Evolutionary conservation across 2,797 vertebrate species (phyloP), one percentile per base, ranked within the genome.

Genomic region (Protonibea diacanthus): DNA sequence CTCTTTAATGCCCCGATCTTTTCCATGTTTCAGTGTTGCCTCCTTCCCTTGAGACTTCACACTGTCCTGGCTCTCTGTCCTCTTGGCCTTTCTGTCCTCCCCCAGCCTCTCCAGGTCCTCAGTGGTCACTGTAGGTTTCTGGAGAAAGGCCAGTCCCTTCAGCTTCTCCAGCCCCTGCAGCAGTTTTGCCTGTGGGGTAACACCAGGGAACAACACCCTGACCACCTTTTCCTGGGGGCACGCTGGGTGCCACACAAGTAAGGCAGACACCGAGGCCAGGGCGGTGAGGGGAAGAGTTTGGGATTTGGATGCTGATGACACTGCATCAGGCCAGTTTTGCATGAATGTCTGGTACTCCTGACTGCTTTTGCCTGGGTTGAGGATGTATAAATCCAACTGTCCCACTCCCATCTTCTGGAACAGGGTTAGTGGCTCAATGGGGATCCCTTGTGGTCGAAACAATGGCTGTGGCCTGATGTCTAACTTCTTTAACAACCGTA

Each of bases 371-470:
- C 95, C 93, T 0, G 98, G 98, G 86, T 95, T 97, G 13, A 99
- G 93, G 62, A 98, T 92, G 1, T 97, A 98, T 88, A 99, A 94
- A 84, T 99, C 98, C 83, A 99, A 38, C 45, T 98, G 94, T 2
- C 98, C 98, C 18, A 99, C 97, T 0, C 98, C 98, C 97, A 99
- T 97, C 91, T 99, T 99, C 85, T 98, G 96, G 83, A 99, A 98
- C 25, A 99, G 95, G 75, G 97, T 96, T 0, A 96, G 87, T 13
- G 98, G 97, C 82, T 97, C 95, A 0, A 95, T 89, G 4, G 88
- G 88, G 6, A 94, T 81, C 18, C 89, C 90, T 0, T 82, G 81
- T 0, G 94, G 94, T 0, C 96, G 94, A 83, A 91, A 94, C 79
- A 99, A 91, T 0, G 94, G 94, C 55, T 96, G 93, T 4, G 97